Percentiles rank a stretch among this genome's conserved stretches.
phyloP scores from a whole-genome alignment of 2,113 vertebrate genomes.

The Epinephelus moara region DNA sequence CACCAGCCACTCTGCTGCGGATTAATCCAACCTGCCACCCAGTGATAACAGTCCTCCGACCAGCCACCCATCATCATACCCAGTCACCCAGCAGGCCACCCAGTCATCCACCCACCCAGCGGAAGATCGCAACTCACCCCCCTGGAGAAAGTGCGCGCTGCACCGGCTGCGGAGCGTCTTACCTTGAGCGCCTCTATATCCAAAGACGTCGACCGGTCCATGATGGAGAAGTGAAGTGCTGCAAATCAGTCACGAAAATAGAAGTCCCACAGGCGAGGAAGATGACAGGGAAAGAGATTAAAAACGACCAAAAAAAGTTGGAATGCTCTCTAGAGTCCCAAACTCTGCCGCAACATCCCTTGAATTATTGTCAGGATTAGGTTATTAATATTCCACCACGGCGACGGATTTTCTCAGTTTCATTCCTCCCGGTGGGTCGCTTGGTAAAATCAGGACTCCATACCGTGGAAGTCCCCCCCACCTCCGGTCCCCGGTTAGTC shows the following conservation, averaged over 20 bases:
- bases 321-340: constrained; percentile 69
- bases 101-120: constrained; percentile 14
- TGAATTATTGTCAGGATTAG: constrained; percentile 38
- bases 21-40: constrained; percentile 33
- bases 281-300: constrained; percentile 26
- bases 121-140: constrained; percentile 39
- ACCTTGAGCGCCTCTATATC: constrained; percentile 83
- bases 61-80: constrained; percentile 32
- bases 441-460: constrained; percentile 71
- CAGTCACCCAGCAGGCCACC: constrained; percentile 40
- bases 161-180: constrained; percentile 56
- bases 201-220: constrained; percentile 81
- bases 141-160: constrained; percentile 33
- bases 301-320: constrained; percentile 66
- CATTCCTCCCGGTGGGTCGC: constrained; percentile 59
- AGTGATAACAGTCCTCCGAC: constrained; percentile 27
- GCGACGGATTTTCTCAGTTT: constrained; percentile 65
- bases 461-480: constrained; percentile 45
- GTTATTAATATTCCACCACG: constrained; percentile 69
- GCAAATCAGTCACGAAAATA: constrained; percentile 64
- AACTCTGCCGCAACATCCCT: constrained; percentile 70
- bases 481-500: constrained; percentile 56
- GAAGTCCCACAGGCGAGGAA: constrained; percentile 62
- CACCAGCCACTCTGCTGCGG: constrained; percentile 23
- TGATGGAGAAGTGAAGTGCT: constrained; percentile 58